Conservation (phyloP, 2,113 vertebrate species). For the Talpa occidentalis region DNA sequence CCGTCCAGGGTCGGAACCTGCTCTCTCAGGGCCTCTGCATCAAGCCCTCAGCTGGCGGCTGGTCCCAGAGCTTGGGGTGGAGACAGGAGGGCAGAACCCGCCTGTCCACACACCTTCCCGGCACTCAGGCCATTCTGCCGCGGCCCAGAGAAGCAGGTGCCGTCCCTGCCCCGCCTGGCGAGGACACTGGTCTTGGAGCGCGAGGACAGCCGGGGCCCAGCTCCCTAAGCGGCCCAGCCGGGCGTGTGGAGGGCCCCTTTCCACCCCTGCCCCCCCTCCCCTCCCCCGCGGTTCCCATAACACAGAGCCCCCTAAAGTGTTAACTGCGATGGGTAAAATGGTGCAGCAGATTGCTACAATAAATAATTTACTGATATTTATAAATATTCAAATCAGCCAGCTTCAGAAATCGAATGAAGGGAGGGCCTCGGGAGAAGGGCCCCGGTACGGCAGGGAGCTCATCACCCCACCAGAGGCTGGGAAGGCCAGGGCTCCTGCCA, state of each 20-base stretch:
- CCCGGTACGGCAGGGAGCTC: slow-evolving; percentile 83
- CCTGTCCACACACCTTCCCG: fast-evolving
- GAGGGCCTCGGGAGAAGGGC: slow-evolving; percentile 77
- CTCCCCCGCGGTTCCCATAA: slow-evolving; percentile 19
- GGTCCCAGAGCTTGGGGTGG: no score
- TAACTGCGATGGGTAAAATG: slow-evolving; percentile 89
- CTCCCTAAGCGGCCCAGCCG: fast-evolving
- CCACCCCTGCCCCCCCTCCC: neutral
- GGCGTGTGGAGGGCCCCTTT: no score
- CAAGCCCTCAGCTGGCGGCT: no score
- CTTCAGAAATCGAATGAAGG: slow-evolving; percentile 90
- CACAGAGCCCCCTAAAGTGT: slow-evolving; percentile 88
- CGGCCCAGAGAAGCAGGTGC: neutral
- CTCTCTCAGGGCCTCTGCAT: no score
- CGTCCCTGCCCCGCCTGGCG: neutral
- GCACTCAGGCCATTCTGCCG: no score
- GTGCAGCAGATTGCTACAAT: slow-evolving; percentile 99
- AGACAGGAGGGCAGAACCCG: neutral
- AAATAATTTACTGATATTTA: slow-evolving; percentile 99
- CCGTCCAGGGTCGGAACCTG: neutral
- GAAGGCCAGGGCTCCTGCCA: slow-evolving; percentile 84
- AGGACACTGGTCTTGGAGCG: neutral
- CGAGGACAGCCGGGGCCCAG: neutral
- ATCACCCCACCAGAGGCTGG: slow-evolving; percentile 74
- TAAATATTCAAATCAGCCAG: slow-evolving; percentile 99